phyloP scores from a whole-genome alignment of 2,888 invertebrate species.

The Hemithea aestivaria region DNA sequence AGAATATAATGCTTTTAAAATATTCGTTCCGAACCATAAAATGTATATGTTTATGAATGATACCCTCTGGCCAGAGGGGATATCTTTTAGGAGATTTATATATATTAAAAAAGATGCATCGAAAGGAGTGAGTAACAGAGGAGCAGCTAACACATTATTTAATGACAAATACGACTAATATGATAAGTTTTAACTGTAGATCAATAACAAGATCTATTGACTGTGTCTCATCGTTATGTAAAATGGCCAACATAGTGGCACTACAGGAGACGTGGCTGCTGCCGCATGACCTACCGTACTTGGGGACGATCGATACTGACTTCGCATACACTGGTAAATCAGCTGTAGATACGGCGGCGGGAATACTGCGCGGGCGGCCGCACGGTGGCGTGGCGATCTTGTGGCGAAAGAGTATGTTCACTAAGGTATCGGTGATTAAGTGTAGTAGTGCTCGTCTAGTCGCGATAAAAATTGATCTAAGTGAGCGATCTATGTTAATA shows the following conservation, averaged over 20 bases:
- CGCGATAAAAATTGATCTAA: too few relatives aligned
- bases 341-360: not conserved
- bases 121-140: too few relatives aligned
- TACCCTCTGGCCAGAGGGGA: not conserved
- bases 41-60: too few relatives aligned
- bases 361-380: not conserved
- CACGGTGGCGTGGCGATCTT: not conserved
- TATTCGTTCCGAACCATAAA: too few relatives aligned
- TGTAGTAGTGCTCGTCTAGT: too few relatives aligned
- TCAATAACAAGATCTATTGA: not conserved
- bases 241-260: not conserved
- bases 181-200: not conserved
- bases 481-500: too few relatives aligned
- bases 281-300: not conserved
- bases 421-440: too few relatives aligned
- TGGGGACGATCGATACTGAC: not conserved
- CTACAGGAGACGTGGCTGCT: not conserved
- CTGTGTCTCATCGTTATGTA: not conserved
- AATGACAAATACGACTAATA: too few relatives aligned
- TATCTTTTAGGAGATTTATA: not conserved
- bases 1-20: too few relatives aligned
- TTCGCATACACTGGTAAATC: not conserved
- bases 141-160: too few relatives aligned
- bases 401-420: conserved; percentile 1
- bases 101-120: not conserved